Conservation (phyloP, 2,797 vertebrate genomes). For the Cossypha caffra region DNA sequence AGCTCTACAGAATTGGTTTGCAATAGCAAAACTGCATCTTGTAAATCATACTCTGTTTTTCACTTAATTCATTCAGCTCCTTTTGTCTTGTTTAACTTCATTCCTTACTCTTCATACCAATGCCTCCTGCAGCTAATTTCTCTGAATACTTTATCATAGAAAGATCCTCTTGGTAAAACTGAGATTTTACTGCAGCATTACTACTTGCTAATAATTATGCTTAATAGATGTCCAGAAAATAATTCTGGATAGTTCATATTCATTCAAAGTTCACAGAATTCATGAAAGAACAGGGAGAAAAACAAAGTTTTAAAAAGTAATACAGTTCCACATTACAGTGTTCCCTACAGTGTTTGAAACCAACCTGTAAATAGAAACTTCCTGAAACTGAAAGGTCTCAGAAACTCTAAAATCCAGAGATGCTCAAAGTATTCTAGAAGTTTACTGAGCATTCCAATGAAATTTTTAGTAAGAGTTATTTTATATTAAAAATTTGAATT, state of each 20-base stretch:
- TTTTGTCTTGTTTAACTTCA: background rate
- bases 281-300: accelerated
- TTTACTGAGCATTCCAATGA: background rate
- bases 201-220: background rate
- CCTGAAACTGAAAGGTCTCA: background rate
- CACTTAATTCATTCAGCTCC: background rate
- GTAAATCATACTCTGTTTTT: background rate
- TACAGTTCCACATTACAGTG: background rate
- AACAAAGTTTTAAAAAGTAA: background rate
- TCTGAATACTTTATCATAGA: background rate
- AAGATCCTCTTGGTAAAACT: background rate
- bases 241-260: background rate
- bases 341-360: background rate
- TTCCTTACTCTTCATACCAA: background rate
- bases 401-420: background rate
- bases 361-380: background rate
- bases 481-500: background rate
- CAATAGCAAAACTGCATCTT: background rate
- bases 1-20: background rate
- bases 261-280: background rate
- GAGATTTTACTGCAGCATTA: background rate
- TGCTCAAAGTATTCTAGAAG: background rate
- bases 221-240: background rate
- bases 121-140: background rate
- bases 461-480: background rate